These are phyloP conservation scores for Vulpes ferrilata DNA, from an alignment of 2,113 vertebrate species.

Conservation along the genomic window DNA sequence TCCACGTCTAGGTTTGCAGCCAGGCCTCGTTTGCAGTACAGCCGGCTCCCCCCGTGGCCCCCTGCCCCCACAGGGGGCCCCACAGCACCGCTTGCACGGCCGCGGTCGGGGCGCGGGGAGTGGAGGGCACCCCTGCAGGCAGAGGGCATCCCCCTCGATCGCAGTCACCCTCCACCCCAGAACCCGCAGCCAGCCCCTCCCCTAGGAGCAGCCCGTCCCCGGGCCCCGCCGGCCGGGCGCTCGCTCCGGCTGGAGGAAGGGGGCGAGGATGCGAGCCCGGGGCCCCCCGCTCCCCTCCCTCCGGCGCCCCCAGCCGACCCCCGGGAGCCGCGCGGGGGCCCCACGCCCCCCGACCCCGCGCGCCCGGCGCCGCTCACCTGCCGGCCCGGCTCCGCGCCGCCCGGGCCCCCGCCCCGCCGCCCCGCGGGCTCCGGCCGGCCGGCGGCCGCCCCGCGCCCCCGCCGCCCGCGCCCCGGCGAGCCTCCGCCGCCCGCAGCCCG, in stretches of 20 bases:
- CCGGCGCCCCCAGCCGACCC: not conserved
- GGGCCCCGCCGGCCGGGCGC: not conserved
- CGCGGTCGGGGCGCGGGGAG: not conserved
- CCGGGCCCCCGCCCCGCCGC: constrained; percentile 37
- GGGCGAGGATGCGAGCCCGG: not conserved
- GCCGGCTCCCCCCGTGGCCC: not conserved
- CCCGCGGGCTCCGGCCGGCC: constrained; percentile 69
- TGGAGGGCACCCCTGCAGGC: not conserved
- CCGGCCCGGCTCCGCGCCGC: constrained; percentile 36
- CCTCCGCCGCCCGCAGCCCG: constrained; percentile 55
- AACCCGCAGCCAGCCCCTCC: constrained; percentile 50
- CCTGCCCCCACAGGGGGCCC: not conserved
- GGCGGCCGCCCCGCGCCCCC: constrained; percentile 56
- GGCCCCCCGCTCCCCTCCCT: not conserved
- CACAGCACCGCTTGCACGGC: not conserved
- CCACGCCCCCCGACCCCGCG: not conserved
- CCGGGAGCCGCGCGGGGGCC: not conserved
- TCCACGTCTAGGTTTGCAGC: not conserved
- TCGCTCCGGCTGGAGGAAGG: not conserved
- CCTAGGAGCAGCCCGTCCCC: constrained; percentile 12
- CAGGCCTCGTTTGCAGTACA: not conserved
- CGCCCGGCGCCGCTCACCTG: constrained; percentile 71
- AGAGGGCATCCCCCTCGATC: not conserved
- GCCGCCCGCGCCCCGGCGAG: constrained; percentile 55
- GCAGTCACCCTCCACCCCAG: not conserved